Percentiles rank a stretch among this genome's conserved stretches.
Conservation (phyloP, 2,888 invertebrate genomes). For the Scaptomyza tumidula region DNA sequence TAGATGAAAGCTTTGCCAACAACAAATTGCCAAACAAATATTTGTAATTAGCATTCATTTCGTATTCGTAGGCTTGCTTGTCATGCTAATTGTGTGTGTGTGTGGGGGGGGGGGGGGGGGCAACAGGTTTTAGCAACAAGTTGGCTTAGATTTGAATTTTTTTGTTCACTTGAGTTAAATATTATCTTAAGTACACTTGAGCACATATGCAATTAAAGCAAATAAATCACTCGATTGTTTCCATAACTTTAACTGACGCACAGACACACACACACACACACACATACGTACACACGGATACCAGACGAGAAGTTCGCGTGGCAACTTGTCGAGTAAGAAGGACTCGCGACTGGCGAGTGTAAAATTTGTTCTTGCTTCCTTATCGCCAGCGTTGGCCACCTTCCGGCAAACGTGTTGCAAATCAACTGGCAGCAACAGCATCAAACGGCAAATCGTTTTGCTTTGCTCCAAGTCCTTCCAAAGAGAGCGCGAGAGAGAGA, state of each 20-base stretch:
- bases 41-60: conserved; percentile 65
- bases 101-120: no score
- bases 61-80: conserved; percentile 32
- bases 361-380: conserved; percentile 40
- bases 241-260: conserved; percentile 19
- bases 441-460: conserved; percentile 64
- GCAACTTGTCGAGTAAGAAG: conserved; percentile 25
- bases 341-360: conserved; percentile 1
- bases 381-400: conserved; percentile 67
- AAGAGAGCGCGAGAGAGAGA: conserved; percentile 19
- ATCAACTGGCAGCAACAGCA: conserved; percentile 73
- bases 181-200: conserved; percentile 10
- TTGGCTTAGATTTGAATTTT: conserved; percentile 31
- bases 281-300: conserved; percentile 33
- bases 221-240: conserved; percentile 36
- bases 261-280: conserved; percentile 10
- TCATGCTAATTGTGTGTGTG: background rate
- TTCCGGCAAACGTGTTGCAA: conserved; percentile 82
- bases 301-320: conserved; percentile 47
- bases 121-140: conserved; percentile 69
- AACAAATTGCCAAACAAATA: conserved; percentile 69
- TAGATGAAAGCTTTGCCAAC: conserved; percentile 1
- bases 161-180: background rate
- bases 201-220: conserved; percentile 8
- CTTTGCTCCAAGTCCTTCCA: conserved; percentile 45